Evolutionary conservation across 2,113 vertebrate genomes (phyloP), one percentile per base, ranked within the genome.

Genomic region (Proterorhinus semilunaris): DNA sequence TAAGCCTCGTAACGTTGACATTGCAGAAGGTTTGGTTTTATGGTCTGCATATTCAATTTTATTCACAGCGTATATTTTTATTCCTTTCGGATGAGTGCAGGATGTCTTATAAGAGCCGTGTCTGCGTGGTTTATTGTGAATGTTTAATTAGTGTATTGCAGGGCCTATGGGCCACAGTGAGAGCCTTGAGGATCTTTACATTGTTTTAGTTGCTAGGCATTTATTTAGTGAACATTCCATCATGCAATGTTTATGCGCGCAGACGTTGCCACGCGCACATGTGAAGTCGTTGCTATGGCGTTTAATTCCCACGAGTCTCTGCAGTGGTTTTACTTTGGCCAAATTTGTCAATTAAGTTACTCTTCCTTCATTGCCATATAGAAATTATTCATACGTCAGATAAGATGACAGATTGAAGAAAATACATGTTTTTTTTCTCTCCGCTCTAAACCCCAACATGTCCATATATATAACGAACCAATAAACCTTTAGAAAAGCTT

Each of bases 371-470:
- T 61, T 44, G n/a, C 42, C 42, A 15, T 42, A 59, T 13, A 44
- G 13, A 7, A 44, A 17, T 57, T 12, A 42, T 58, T 58, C 27
- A 15, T 7, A 42, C 42, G 21, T 12, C 27, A 36, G 27, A 36
- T 36, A 5, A 3, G 4, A 5, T 5, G 27, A 36, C 27, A 36
- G 27, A 36, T 5, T 36, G 27, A 36, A 36, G 27, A 36, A 36
- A 36, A 36, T 5, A 36, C 27, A 5, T 36, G 21, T 36, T 3
- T 36, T 36, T 36, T 36, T 3, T 3, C 27, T 36, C 27, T 3
- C 27, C 27, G 27, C 27, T 36, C 4, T 36, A 71, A 68, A 68
- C 80, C 71, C 75, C 72, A 78, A 82, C 78, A 81, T 87, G 1
- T 6, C 7, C 13, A 43, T 1, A 61, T 1, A 61, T 61, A 44